Evolutionary conservation across 2,888 invertebrate genomes (phyloP).

Genomic region (Parnassius orleans): DNA sequence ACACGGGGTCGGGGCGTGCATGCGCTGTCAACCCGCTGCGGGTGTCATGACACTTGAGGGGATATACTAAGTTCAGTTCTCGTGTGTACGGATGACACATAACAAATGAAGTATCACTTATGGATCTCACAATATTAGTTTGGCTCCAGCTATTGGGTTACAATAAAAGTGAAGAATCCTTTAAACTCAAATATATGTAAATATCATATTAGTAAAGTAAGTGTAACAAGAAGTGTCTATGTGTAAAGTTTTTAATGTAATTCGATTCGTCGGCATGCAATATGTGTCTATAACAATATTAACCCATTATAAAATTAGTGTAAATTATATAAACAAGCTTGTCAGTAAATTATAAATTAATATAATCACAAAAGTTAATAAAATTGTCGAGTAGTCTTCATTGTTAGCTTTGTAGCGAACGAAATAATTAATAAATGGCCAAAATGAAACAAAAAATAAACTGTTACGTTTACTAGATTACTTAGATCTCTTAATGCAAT

Average conservation of each 20-base stretch:
- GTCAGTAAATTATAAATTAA: neutral
- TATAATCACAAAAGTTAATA: neutral
- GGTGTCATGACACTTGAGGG: too few species aligned
- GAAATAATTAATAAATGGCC: neutral
- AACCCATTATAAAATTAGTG: slow-evolving; percentile 12
- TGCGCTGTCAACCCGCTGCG: too few species aligned
- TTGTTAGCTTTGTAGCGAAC: neutral
- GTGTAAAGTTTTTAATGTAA: slow-evolving; percentile 8
- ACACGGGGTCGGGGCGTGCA: too few species aligned
- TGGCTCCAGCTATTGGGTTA: neutral
- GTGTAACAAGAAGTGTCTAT: slow-evolving; percentile 9
- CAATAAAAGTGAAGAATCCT: slow-evolving; percentile 5
- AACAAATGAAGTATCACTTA: slow-evolving; percentile 42
- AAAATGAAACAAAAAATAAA: slow-evolving; percentile 3
- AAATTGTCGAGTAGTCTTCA: neutral
- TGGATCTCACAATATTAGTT: neutral
- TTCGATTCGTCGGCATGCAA: neutral
- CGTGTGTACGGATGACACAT: slow-evolving; percentile 43
- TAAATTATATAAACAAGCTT: slow-evolving; percentile 1
- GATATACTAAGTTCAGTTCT: slow-evolving; percentile 51
- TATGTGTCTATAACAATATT: slow-evolving; percentile 5
- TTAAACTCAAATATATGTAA: slow-evolving; percentile 11
- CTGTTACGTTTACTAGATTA: slow-evolving; percentile 48
- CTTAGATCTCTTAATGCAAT: slow-evolving; percentile 63
- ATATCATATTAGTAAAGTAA: slow-evolving; percentile 23